Evolutionary conservation across 1,140 invertebrate species (phyloP).

Genomic region (Oryzaephilus surinamensis): DNA sequence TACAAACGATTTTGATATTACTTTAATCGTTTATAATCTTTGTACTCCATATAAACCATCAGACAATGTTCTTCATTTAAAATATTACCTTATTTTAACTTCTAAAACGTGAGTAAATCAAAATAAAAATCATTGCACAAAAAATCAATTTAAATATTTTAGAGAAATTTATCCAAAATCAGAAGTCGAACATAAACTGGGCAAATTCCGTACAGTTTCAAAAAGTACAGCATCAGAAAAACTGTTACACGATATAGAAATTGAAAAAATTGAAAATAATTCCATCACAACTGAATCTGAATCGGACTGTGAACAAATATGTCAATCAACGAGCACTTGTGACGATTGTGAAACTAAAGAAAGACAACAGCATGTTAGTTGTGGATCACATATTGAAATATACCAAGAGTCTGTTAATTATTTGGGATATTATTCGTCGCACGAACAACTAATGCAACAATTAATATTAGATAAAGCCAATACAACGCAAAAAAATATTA

Average conservation of each 20-base stretch:
- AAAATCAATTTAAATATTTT: slow-evolving; percentile 14
- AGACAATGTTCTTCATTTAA: slow-evolving; percentile 47
- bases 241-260: slow-evolving; percentile 13
- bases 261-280: neutral
- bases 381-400: slow-evolving; percentile 27
- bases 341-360: slow-evolving; percentile 3
- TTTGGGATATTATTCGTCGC: slow-evolving; percentile 63
- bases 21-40: slow-evolving; percentile 53
- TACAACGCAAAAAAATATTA: slow-evolving; percentile 48
- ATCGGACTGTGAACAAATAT: slow-evolving; percentile 1
- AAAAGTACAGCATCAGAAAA: slow-evolving; percentile 17
- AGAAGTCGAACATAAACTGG: slow-evolving; percentile 49
- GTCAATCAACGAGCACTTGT: slow-evolving; percentile 11
- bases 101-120: slow-evolving; percentile 36
- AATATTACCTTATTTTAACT: slow-evolving; percentile 65
- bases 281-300: slow-evolving; percentile 8
- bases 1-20: slow-evolving; percentile 56
- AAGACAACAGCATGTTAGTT: neutral
- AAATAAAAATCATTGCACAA: neutral
- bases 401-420: slow-evolving; percentile 61
- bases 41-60: slow-evolving; percentile 36
- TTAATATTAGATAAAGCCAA: slow-evolving; percentile 52
- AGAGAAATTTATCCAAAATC: slow-evolving; percentile 61
- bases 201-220: slow-evolving; percentile 53
- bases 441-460: slow-evolving; percentile 62